Base-by-base conservation (phyloP, 1,140 invertebrate genomes). In the Colletes latitarsis region DNA sequence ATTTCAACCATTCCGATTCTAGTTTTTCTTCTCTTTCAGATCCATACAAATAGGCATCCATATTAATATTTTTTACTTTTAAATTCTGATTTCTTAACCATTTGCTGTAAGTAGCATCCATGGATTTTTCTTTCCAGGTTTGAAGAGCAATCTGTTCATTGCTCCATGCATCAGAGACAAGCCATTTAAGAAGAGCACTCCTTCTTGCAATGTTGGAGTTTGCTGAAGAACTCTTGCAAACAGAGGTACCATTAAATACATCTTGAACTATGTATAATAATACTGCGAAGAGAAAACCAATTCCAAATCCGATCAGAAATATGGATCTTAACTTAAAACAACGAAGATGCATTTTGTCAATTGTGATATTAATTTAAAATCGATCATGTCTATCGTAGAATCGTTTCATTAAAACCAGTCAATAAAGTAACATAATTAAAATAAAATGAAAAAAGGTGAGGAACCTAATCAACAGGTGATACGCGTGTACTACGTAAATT, bases 1-100 rank as follows among this genome's bases (percentile, higher is more conserved):
- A 73, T 12, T 70, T 89, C 12, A 93, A 67, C 92, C 91, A 93
- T 6, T 92, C 87, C 0, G 91, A 89, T 84, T 93, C 92, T 4
- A 86, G 74, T 5, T 76, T 8, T 66, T 69, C 14, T 30, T 17
- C 43, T 39, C n/a, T 57, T 49, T 63, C 62, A 77, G 74, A 0
- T 74, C 77, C 62, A 86, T 93, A 89, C n/a, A 88, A 67, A 67
- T 88, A 83, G 43, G 60, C 49, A 79, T 93, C 92, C 85, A 91
- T 69, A 81, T 93, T 70, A 0, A 93, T 41, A 8, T 84, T 55
- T 6, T 30, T 62, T 6, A 67, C 69, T 52, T 46, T 30, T 6
- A 90, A 30, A n/a, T 89, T 84, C 76, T 91, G 74, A 30, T 76
- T 67, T 39, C 83, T 39, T 21, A 91, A 46, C 92, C 91, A 93